Evolutionary conservation across 2,113 vertebrate genomes (phyloP).

Genomic region (Menidia beryllina): DNA sequence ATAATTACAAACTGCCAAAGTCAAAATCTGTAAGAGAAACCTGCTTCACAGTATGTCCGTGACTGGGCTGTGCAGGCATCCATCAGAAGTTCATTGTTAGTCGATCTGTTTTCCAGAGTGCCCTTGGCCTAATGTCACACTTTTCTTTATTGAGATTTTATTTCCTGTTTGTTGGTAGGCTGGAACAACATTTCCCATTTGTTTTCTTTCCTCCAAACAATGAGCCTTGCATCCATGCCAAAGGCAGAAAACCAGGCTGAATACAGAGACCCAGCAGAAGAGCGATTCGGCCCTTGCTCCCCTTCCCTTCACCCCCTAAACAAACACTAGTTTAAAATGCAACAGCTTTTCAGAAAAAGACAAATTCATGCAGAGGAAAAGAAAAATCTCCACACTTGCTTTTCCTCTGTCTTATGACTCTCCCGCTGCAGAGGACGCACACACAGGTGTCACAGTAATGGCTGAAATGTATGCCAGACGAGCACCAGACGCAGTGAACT

Average conservation of each 20-base stretch:
- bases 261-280: slow-evolving; percentile 34
- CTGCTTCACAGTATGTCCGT: neutral
- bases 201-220: slow-evolving; percentile 63
- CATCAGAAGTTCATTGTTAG: slow-evolving; percentile 14
- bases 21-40: slow-evolving; percentile 16
- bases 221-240: slow-evolving; percentile 44
- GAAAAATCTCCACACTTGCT: slow-evolving; percentile 1
- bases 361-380: neutral
- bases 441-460: slow-evolving; percentile 20
- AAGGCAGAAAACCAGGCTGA: slow-evolving; percentile 25
- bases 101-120: slow-evolving; percentile 56
- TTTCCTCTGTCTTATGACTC: neutral
- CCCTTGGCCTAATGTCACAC: slow-evolving; percentile 38
- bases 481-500: slow-evolving; percentile 43
- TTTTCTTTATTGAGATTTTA: slow-evolving; percentile 39
- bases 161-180: slow-evolving; percentile 58
- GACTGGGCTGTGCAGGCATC: neutral
- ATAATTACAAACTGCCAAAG: slow-evolving; percentile 5
- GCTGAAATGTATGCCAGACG: slow-evolving; percentile 22
- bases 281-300: neutral
- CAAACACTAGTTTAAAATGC: neutral
- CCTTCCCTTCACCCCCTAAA: too few relatives aligned
- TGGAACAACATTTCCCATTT: slow-evolving; percentile 65
- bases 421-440: neutral
- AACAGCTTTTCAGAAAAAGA: neutral